These are phyloP conservation scores for Lasioglossum baleicum DNA, from an alignment of 1,140 invertebrate species.

Conservation along the genomic window DNA sequence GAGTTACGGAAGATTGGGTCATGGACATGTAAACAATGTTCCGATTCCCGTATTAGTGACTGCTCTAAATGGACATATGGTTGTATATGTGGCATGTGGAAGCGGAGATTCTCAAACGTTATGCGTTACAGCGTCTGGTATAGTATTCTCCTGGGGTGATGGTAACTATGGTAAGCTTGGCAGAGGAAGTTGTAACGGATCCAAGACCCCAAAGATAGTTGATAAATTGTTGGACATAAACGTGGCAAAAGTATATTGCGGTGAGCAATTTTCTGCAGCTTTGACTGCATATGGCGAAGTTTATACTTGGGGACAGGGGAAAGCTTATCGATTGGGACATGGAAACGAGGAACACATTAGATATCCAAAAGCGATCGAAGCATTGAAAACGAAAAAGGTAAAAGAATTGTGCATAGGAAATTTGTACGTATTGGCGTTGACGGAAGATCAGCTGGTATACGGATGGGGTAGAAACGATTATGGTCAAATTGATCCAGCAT, in stretches of 20 bases:
- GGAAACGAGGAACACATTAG: constrained; percentile 87
- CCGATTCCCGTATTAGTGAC: constrained; percentile 84
- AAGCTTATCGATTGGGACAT: constrained; percentile 90
- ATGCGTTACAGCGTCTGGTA: constrained; percentile 89
- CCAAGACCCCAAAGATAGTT: constrained; percentile 85
- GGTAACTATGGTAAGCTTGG: constrained; percentile 91
- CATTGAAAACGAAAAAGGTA: constrained; percentile 84
- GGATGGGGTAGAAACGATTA: constrained; percentile 91
- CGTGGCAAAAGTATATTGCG: constrained; percentile 89
- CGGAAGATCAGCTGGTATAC: constrained; percentile 89
- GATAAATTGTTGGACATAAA: constrained; percentile 85
- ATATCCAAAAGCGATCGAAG: constrained; percentile 89
- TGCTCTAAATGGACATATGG: constrained; percentile 85
- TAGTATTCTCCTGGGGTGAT: constrained; percentile 94
- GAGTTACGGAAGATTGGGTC: constrained; percentile 90
- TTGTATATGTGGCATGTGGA: constrained; percentile 89
- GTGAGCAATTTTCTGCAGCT: constrained; percentile 90
- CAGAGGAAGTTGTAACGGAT: constrained; percentile 85
- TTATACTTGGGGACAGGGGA: constrained; percentile 95
- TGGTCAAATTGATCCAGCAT: constrained; percentile 82
- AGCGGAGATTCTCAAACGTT: constrained; percentile 93
- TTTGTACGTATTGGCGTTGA: constrained; percentile 89
- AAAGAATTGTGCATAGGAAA: constrained; percentile 85
- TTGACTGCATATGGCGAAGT: constrained; percentile 86
- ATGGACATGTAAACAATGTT: constrained; percentile 88